phyloP scores from a whole-genome alignment of 2,797 vertebrate genomes.

The Philypnodon macrostomus region DNA sequence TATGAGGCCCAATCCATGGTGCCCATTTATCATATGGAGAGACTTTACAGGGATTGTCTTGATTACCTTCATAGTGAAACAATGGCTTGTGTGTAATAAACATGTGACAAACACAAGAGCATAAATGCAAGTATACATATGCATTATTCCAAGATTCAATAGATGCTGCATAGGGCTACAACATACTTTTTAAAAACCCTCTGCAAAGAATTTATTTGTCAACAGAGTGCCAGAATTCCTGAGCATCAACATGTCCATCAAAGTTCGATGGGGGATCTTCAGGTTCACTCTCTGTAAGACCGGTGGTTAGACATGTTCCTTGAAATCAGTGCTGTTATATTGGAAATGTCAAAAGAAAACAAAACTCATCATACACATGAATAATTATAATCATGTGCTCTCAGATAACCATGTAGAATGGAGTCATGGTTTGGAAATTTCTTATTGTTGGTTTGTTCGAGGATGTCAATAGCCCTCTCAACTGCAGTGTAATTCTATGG shows the following conservation, averaged over 20 bases:
- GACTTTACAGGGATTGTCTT: conserved; percentile 24
- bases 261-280: background rate
- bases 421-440: conserved; percentile 7
- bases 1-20: conserved; percentile 37
- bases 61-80: background rate
- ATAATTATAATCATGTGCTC: conserved; percentile 14
- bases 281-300: background rate
- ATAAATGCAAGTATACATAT: background rate
- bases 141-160: background rate
- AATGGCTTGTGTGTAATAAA: background rate
- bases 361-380: conserved; percentile 23
- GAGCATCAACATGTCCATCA: background rate
- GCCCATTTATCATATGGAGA: conserved; percentile 30
- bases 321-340: background rate
- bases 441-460: conserved; percentile 9
- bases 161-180: background rate
- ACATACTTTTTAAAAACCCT: background rate
- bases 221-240: conserved; percentile 1
- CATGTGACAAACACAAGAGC: background rate
- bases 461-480: conserved; percentile 8
- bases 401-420: conserved; percentile 29
- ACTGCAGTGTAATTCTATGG: conserved; percentile 24
- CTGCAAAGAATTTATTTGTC: background rate
- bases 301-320: background rate
- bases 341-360: background rate